These are phyloP conservation scores for Drosophila mojavensis DNA, from an alignment of 1,140 invertebrate genomes.

Conservation along the genomic window DNA sequence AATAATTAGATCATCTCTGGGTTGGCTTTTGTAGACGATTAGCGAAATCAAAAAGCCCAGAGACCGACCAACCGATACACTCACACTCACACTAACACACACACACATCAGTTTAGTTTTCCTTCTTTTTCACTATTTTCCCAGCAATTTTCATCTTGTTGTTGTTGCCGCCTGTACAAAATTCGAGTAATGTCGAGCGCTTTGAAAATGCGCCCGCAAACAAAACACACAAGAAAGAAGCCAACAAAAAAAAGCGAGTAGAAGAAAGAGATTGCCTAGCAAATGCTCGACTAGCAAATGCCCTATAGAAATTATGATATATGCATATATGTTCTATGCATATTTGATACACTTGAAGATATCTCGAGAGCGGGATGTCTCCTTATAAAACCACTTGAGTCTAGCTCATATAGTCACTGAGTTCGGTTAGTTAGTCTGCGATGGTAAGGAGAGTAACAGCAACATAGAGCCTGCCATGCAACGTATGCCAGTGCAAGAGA, in stretches of 20 bases:
- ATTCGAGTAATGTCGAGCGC: conserved; percentile 44
- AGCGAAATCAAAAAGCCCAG: conserved; percentile 75
- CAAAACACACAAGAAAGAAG: conserved; percentile 30
- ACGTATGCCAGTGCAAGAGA: too few relatives aligned
- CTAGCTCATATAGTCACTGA: too few relatives aligned
- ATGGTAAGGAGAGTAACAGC: too few relatives aligned
- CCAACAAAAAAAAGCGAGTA: conserved; percentile 5
- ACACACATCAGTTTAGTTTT: conserved; percentile 31
- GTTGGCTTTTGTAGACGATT: conserved; percentile 73
- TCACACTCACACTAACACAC: conserved; percentile 4
- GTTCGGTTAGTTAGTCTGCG: too few relatives aligned
- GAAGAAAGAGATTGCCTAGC: neutral
- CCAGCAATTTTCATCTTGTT: conserved; percentile 13
- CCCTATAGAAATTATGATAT: neutral
- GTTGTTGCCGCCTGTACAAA: conserved; percentile 26
- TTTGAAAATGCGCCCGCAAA: conserved; percentile 43
- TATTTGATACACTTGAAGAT: too few relatives aligned
- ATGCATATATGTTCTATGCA: too few relatives aligned
- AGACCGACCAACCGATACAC: conserved; percentile 29
- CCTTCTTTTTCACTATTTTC: conserved; percentile 35
- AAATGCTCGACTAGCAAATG: neutral
- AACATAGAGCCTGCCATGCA: too few relatives aligned
- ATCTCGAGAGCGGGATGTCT: too few relatives aligned
- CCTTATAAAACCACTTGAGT: too few relatives aligned
- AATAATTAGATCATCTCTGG: conserved; percentile 79